phyloP scores from a whole-genome alignment of 2,797 vertebrate species.

The Chiroxiphia lanceolata region DNA sequence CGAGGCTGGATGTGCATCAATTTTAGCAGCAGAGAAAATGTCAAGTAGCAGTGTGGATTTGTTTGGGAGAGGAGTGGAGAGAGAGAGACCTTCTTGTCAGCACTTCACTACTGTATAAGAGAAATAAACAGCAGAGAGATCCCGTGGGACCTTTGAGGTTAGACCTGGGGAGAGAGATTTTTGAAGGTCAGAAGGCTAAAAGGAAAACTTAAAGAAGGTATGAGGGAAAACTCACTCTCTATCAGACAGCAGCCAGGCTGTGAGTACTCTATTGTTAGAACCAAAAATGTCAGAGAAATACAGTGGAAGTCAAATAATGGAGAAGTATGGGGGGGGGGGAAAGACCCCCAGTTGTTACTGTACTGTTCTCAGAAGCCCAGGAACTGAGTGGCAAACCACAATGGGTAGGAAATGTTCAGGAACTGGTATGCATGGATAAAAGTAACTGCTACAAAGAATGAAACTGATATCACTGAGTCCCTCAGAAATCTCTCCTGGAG shows the following conservation, averaged over 20 bases:
- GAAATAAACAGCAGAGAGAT: background rate
- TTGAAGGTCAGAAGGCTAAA: background rate
- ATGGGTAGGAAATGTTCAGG: background rate
- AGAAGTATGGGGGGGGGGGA: background rate
- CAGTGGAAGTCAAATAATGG: background rate
- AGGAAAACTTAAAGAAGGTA: background rate
- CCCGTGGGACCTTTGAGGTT: background rate
- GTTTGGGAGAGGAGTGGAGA: background rate
- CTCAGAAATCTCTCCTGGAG: background rate
- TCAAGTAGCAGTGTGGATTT: background rate
- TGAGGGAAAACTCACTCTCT: background rate
- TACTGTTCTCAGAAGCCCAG: background rate
- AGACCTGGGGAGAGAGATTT: background rate
- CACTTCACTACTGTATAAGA: background rate
- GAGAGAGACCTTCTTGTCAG: background rate
- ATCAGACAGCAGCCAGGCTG: background rate
- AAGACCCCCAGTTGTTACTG: accelerated
- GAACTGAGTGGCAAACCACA: background rate
- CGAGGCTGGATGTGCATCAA: background rate
- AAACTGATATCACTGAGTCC: background rate
- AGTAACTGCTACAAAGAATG: background rate
- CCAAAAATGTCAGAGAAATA: background rate
- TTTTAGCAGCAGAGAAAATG: background rate
- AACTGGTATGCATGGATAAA: background rate
- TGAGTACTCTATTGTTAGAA: background rate